Conservation (phyloP, 2,113 vertebrate species). For the Mobula birostris region DNA sequence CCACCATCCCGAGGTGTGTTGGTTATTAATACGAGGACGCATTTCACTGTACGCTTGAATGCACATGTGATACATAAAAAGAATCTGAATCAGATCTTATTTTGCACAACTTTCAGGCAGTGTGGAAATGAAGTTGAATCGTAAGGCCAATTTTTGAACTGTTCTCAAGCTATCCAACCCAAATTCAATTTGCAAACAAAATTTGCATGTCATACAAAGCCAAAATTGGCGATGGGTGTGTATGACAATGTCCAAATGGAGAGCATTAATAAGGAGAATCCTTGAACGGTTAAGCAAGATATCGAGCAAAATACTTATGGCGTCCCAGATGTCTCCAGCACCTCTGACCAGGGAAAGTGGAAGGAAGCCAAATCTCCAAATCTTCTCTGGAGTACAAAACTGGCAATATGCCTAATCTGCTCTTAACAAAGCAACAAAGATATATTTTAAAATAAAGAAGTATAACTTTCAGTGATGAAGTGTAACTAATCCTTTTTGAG, state of each 20-base stretch:
- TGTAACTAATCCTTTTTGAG: background rate
- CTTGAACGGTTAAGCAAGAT: background rate
- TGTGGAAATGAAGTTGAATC: background rate
- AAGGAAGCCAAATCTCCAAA: background rate
- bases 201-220: background rate
- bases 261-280: background rate
- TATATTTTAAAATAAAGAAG: too few species aligned
- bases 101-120: background rate
- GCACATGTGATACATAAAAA: too few species aligned
- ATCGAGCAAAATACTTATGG: background rate
- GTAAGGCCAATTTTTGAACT: background rate
- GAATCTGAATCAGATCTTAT: too few species aligned
- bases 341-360: background rate
- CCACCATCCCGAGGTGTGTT: too few species aligned
- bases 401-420: background rate
- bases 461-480: background rate
- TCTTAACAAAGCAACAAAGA: background rate
- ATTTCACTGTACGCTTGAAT: too few species aligned
- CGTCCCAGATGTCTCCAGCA: background rate
- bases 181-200: background rate
- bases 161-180: background rate
- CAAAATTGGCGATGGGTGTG: background rate
- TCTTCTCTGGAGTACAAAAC: background rate
- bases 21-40: too few species aligned
- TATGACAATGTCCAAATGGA: background rate